Base-by-base conservation (phyloP, 2,888 invertebrate species). In the Encarsia formosa region DNA sequence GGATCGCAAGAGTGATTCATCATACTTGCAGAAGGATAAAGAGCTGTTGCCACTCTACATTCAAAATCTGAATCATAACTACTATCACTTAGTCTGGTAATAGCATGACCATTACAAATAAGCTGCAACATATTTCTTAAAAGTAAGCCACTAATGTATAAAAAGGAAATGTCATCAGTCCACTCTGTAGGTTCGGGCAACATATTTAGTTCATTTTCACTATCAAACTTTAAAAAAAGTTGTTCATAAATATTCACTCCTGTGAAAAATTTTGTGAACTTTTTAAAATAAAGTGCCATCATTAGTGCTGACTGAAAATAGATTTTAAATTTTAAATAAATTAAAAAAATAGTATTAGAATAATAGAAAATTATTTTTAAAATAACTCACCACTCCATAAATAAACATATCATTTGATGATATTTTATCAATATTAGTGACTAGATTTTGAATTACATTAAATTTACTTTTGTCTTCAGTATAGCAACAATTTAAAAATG, bases 1-100 rank as follows among this genome's bases (percentile, higher is more conserved):
- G 91, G 87, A 58, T 87, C 84, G 70, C 96, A 96, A 0, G 92
- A 88, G 75, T 97, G 96, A 73, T 96, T 97, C 84, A 94, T 88
- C 76, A 94, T 84, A 63, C 91, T 89, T 0, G 90, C 84, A 1
- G 89, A 85, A 0, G 93, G 89, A 70, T 88, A 92, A 65, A 94
- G 87, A 1, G 87, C 92, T 2, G 91, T 86, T 1, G 89, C 92
- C 45, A 82, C 73, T 61, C 79, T 77, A 44, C 63, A 61, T 15
- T 59, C 58, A 50, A 59, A 46, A 11, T 60, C 58, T 50, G 60
- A 45, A 13, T 60, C 60, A 23, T 59, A 57, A 15, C 51, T 40
- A 45, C 59, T 51, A 45, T 56, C 69, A 61, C 62, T 66, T 56
- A 67, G 65, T 60, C 59, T 76, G 24, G 80, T 77, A 53, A 82